These are phyloP conservation scores for Prietella phreatophila DNA, from an alignment of 2,113 vertebrate genomes.

Conservation along the genomic window DNA sequence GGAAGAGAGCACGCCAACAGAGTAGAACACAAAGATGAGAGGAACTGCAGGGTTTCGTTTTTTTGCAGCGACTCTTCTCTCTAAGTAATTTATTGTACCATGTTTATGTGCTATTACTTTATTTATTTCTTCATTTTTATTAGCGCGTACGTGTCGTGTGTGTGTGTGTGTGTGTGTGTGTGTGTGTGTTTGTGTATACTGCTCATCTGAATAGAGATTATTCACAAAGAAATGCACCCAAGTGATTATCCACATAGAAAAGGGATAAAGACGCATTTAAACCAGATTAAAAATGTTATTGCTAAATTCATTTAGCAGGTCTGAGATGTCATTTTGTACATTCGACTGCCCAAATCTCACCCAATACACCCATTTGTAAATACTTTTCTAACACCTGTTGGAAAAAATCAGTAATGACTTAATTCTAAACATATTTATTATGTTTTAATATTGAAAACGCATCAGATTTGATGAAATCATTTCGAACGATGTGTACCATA, in stretches of 20 bases:
- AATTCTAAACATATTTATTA: background rate
- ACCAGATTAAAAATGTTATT: background rate
- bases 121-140: background rate
- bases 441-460: background rate
- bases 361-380: background rate
- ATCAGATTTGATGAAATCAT: background rate
- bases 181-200: background rate
- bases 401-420: background rate
- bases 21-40: background rate
- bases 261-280: background rate
- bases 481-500: background rate
- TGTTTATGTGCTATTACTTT: background rate
- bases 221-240: background rate
- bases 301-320: background rate
- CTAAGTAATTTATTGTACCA: background rate
- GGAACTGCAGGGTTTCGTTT: background rate
- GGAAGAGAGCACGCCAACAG: no score
- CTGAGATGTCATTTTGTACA: background rate
- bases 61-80: background rate
- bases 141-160: background rate
- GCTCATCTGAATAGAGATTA: background rate
- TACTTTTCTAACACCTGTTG: background rate
- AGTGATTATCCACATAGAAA: constrained; percentile 5
- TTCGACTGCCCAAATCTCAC: background rate
- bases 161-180: background rate